Percentiles rank a stretch among this genome's conserved stretches.
Evolutionary conservation across 2,113 vertebrate species (phyloP).

Genomic region (Falco punctatus): DNA sequence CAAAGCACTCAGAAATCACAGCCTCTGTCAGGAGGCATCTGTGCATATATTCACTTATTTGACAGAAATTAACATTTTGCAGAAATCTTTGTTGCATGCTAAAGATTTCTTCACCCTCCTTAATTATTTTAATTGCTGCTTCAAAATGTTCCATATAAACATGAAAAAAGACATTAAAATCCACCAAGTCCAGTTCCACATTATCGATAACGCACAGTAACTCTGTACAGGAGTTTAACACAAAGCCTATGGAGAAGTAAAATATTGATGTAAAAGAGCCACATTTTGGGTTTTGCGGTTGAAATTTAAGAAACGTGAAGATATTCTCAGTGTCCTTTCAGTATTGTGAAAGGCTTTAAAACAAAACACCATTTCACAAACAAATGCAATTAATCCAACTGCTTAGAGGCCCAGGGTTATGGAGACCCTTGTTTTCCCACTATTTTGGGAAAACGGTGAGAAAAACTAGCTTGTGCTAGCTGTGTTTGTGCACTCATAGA

Average conservation of each 20-base stretch:
- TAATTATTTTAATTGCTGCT: conserved; percentile 92
- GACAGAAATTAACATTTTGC: conserved; percentile 90
- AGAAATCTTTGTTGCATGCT: conserved; percentile 86
- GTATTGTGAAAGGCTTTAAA: neutral
- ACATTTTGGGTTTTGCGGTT: neutral
- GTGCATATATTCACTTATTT: conserved; percentile 87
- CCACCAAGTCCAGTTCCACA: conserved; percentile 54
- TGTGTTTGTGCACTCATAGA: neutral
- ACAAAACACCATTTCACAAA: neutral
- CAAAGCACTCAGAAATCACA: conserved; percentile 83
- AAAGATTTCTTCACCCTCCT: conserved; percentile 83
- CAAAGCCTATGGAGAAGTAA: neutral
- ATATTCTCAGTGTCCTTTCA: neutral
- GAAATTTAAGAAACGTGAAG: neutral
- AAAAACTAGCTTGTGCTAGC: neutral
- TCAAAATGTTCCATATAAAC: conserved; percentile 78
- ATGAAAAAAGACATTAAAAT: conserved; percentile 70
- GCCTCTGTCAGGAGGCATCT: conserved; percentile 88
- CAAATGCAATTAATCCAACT: neutral
- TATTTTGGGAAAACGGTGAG: neutral
- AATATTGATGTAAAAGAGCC: conserved; percentile 26
- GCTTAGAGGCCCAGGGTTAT: neutral
- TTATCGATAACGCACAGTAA: conserved; percentile 55
- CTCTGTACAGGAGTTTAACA: conserved; percentile 13
- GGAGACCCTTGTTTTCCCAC: neutral